These are phyloP conservation scores for Myotis davidii DNA, from an alignment of 2,113 vertebrate species.

Conservation along the genomic window DNA sequence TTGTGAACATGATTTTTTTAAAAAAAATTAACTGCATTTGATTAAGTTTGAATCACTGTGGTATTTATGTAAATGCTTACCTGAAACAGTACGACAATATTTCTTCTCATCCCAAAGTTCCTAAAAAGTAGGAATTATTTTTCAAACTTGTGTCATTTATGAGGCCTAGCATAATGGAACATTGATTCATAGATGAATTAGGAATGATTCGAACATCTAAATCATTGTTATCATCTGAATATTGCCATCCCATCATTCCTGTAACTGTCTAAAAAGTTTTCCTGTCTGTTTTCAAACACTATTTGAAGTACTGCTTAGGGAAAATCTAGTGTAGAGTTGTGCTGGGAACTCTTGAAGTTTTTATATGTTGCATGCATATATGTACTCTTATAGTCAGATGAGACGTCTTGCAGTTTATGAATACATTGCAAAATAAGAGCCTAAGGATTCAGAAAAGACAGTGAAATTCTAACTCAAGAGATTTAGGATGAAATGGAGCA, in stretches of 20 bases:
- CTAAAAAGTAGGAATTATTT: not conserved
- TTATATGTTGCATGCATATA: not conserved
- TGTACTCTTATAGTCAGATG: constrained; percentile 58
- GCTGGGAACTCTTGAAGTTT: not conserved
- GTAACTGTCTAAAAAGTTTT: not conserved
- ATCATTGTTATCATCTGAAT: constrained; percentile 1
- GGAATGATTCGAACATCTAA: not conserved
- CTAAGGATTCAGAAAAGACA: constrained; percentile 8
- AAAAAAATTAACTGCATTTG: not conserved
- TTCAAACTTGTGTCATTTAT: not conserved
- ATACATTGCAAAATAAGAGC: not conserved
- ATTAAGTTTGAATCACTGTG: not conserved
- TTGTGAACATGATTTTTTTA: not conserved
- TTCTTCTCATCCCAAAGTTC: not conserved
- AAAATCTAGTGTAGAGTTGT: constrained; percentile 26
- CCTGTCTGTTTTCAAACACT: not conserved
- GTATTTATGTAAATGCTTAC: not conserved
- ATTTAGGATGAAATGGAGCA: constrained; percentile 12
- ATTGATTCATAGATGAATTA: not conserved
- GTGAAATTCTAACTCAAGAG: constrained; percentile 41
- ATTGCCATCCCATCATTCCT: not conserved
- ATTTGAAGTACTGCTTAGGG: constrained; percentile 21
- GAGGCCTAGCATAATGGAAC: not conserved
- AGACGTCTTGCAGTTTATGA: constrained; percentile 55
- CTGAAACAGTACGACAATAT: not conserved